These are phyloP conservation scores for Plebejus melissa DNA, from an alignment of 2,888 invertebrate species.

Conservation along the genomic window DNA sequence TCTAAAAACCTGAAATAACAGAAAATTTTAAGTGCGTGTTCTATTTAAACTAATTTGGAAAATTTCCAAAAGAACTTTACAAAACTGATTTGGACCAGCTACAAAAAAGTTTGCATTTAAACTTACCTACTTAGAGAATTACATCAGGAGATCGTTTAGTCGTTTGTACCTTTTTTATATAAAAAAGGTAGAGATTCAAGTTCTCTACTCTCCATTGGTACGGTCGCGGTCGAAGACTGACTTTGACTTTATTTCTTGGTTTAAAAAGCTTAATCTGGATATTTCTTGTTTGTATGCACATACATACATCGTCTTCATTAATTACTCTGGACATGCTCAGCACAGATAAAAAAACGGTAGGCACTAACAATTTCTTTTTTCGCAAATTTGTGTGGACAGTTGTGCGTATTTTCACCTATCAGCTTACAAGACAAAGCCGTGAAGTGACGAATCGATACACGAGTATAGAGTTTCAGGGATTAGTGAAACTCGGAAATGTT, in stretches of 20 bases:
- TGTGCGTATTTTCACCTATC: background rate
- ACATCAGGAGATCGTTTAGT: too few relatives aligned
- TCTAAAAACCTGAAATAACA: too few relatives aligned
- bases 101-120: background rate
- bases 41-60: background rate
- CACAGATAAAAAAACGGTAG: background rate
- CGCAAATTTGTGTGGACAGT: background rate
- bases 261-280: too few relatives aligned
- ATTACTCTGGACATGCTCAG: too few relatives aligned
- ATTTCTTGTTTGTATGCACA: too few relatives aligned
- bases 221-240: too few relatives aligned
- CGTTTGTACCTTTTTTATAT: too few relatives aligned
- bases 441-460: conserved; percentile 3
- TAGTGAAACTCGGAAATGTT: background rate
- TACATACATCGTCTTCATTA: too few relatives aligned
- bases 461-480: conserved; percentile 1
- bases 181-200: too few relatives aligned
- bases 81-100: background rate
- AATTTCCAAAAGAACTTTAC: background rate
- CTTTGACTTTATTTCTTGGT: too few relatives aligned
- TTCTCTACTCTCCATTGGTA: too few relatives aligned
- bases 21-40: too few relatives aligned
- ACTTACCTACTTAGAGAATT: background rate
- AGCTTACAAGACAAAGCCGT: background rate
- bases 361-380: background rate